A percentile compares a stretch with the other conserved stretches of the same genome.
phyloP scores from a whole-genome alignment of 2,797 vertebrate genomes.

The Epinephelus coioides region DNA sequence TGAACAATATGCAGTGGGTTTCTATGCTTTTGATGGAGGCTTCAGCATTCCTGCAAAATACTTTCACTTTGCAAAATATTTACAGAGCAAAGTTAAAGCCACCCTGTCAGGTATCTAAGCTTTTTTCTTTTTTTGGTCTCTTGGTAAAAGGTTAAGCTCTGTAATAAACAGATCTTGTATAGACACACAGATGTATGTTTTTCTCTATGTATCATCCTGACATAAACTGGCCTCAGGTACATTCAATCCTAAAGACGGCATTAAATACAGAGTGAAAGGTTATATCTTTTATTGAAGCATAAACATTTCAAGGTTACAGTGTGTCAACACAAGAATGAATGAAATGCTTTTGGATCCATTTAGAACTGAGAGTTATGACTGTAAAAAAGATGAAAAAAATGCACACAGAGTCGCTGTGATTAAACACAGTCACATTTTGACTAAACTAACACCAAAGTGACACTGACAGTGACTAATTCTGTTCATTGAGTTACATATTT shows the following conservation, averaged over 20 bases:
- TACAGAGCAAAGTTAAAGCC: background rate
- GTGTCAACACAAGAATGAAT: background rate
- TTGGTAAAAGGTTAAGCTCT: constrained; percentile 2
- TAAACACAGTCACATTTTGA: background rate
- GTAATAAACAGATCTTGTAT: background rate
- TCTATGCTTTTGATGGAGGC: background rate
- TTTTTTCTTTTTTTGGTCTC: background rate
- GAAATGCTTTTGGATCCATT: background rate
- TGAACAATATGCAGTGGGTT: background rate
- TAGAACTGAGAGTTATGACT: background rate
- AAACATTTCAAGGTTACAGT: constrained; percentile 1
- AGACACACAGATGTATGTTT: background rate
- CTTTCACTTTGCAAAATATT: background rate
- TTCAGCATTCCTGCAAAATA: constrained; percentile 1
- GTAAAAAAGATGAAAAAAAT: background rate
- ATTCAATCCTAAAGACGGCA: background rate
- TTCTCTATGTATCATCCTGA: background rate
- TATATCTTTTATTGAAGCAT: background rate
- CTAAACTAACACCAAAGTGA: background rate
- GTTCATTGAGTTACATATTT: constrained; percentile 8
- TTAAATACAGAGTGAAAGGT: background rate
- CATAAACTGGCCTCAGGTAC: background rate
- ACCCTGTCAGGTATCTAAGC: background rate
- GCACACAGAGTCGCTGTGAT: background rate
- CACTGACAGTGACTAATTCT: constrained; percentile 9